phyloP scores from a whole-genome alignment of 2,797 vertebrate species.

The Glyptemys insculpta region DNA sequence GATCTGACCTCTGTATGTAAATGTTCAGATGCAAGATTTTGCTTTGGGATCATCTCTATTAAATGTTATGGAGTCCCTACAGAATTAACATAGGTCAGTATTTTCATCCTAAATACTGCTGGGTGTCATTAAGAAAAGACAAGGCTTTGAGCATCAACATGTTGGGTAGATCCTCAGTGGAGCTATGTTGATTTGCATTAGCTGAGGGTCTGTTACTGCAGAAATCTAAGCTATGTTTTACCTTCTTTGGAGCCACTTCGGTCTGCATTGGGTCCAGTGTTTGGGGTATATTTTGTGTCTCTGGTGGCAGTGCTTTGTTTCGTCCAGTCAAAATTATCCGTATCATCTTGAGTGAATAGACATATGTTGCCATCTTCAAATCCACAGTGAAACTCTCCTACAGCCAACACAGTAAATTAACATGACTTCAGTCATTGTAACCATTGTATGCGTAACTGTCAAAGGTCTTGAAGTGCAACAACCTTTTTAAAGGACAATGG shows the following conservation, averaged over 20 bases:
- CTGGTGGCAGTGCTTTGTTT: constrained; percentile 95
- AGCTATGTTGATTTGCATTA: not conserved
- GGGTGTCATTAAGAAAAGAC: fast-evolving
- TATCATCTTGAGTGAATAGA: constrained; percentile 98
- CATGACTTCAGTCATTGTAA: not conserved
- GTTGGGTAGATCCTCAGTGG: not conserved
- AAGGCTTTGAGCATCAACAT: fast-evolving
- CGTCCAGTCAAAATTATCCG: constrained; percentile 97
- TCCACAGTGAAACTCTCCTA: constrained; percentile 98
- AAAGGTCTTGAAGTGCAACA: not conserved
- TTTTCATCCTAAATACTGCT: too few relatives aligned
- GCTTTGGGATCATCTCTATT: not conserved
- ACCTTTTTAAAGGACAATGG: fast-evolving
- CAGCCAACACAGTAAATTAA: constrained; percentile 43
- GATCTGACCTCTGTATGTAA: not conserved
- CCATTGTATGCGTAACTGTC: not conserved
- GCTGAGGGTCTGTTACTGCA: fast-evolving
- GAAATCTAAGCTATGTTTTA: constrained; percentile 56
- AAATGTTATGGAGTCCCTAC: fast-evolving
- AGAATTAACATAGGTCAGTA: not conserved
- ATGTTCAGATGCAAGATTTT: not conserved
- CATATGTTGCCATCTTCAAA: constrained; percentile 98
- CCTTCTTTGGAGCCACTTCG: constrained; percentile 96
- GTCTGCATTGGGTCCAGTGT: constrained; percentile 95
- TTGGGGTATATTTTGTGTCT: constrained; percentile 97